Percentiles rank a stretch among this genome's conserved stretches.
Evolutionary conservation across 2,888 invertebrate species (phyloP).

Genomic region (Megaustenia siamemsis): DNA sequence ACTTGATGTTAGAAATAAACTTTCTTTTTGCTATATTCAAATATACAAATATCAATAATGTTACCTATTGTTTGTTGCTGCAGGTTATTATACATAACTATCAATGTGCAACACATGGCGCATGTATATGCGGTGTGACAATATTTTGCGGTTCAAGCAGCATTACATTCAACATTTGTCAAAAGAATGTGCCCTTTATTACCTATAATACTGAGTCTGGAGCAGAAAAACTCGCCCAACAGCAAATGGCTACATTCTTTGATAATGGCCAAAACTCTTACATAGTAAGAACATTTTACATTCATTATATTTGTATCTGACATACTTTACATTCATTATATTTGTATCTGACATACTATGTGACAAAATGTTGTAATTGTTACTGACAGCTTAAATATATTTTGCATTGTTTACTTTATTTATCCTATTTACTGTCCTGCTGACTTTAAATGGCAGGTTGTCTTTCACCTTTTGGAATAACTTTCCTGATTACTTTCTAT

Average conservation of each 20-base stretch:
- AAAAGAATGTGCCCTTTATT: conserved; percentile 2
- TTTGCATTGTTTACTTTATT: too few relatives aligned
- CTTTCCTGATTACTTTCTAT: too few relatives aligned
- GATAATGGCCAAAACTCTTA: conserved; percentile 26
- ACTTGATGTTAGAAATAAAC: too few relatives aligned
- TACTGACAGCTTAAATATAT: too few relatives aligned
- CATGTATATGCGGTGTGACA: conserved; percentile 52
- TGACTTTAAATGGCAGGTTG: too few relatives aligned
- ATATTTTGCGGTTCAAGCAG: conserved; percentile 37
- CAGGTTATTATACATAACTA: conserved; percentile 47
- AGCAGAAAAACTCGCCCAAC: background rate
- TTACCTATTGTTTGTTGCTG: background rate
- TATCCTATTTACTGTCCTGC: too few relatives aligned
- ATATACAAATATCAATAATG: too few relatives aligned
- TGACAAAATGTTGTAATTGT: too few relatives aligned
- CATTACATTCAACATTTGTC: conserved; percentile 50
- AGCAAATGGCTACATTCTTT: conserved; percentile 13
- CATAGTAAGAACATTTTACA: conserved; percentile 27
- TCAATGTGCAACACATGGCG: conserved; percentile 47
- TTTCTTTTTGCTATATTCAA: too few relatives aligned
- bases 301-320: too few relatives aligned
- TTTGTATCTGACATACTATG: too few relatives aligned
- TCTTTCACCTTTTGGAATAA: too few relatives aligned
- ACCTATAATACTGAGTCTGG: background rate
- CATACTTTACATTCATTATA: background rate